Evolutionary conservation across 2,888 invertebrate species (phyloP).

Genomic region (Diplolepis rosae): DNA sequence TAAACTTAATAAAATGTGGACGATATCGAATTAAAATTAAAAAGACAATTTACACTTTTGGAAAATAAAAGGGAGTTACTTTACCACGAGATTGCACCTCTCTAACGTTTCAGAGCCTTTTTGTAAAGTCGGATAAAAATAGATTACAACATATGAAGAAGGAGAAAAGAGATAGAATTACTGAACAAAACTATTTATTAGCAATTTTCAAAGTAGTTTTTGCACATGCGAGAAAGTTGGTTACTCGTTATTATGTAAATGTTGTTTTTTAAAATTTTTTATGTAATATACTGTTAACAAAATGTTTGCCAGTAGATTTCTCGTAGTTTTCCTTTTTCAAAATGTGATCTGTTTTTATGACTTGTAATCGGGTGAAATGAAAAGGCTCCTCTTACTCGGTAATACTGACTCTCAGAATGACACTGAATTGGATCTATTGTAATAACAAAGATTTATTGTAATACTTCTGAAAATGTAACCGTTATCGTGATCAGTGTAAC

Average conservation of each 20-base stretch:
- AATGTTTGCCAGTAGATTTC: not conserved
- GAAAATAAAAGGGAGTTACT: constrained; percentile 2
- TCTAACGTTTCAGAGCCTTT: constrained; percentile 4
- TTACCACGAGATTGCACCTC: not conserved
- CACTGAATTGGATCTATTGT: constrained; percentile 6
- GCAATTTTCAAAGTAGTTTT: constrained; percentile 1
- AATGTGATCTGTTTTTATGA: not conserved
- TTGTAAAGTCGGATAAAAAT: not conserved
- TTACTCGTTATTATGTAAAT: not conserved
- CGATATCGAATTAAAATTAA: constrained; percentile 20
- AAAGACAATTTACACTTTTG: constrained; percentile 9
- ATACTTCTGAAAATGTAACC: constrained; percentile 16
- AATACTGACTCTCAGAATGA: not conserved
- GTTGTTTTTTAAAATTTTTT: not conserved
- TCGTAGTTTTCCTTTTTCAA: constrained; percentile 4
- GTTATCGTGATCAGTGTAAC: constrained; percentile 20
- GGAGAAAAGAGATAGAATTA: not conserved
- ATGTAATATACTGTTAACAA: not conserved
- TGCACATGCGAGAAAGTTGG: not conserved
- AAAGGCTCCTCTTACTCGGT: not conserved
- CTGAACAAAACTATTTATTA: not conserved
- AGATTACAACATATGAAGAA: not conserved
- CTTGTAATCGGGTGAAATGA: not conserved
- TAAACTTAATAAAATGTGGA: constrained; percentile 6
- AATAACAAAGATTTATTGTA: not conserved